Base-by-base conservation (phyloP, 1,140 invertebrate species). In the Zaprionus inermis region DNA sequence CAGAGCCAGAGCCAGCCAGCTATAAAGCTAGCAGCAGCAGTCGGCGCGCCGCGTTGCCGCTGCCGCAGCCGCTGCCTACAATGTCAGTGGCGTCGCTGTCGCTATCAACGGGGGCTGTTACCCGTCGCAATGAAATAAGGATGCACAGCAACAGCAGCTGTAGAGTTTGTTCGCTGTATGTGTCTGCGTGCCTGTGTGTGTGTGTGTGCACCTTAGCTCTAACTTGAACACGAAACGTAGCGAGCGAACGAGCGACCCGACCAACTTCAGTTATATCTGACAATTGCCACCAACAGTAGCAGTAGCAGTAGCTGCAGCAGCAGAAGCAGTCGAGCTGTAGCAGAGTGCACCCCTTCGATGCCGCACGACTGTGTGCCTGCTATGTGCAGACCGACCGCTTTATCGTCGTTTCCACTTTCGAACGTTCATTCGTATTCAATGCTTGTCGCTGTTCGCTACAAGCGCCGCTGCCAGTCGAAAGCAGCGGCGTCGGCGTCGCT, bases 21-120 rank as follows among this genome's bases (percentile, higher is more conserved):
- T 81, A 84, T 85, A 63, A 70, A 88, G 84, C 81, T 75, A 75
- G 76, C 71, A 69, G 79, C 71, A 73, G 81, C 59, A 32, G 72
- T 70, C 60, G 67, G 60, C 51, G 36, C 41, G 38, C 30, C 54
- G 22, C 55, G 30, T 11, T 38, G 30, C 18, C n/a, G 32, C 46
- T 36, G 55, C 32, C 70, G 20, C 46, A 36, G 44, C 32, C 70
- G 58, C 69, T 77, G 44, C 59, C 66, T 71, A 57, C 41, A 61
- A 63, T 49, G 44, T 22, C 81, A 83, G 81, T 66, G 81, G 81
- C 81, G 81, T 79, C 68, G 76, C 10, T 55, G 24, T 28, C 6
- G 1, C 24, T 28, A 4, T 28, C 24, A 49, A 49, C 44, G 44
- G 44, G 44, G 44, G 18, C 24, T 28, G 24, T 28, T 28, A 28